A percentile compares a stretch with the other conserved stretches of the same genome.
Conservation (phyloP, 1,140 invertebrate species). For the Kradibia gibbosae region DNA sequence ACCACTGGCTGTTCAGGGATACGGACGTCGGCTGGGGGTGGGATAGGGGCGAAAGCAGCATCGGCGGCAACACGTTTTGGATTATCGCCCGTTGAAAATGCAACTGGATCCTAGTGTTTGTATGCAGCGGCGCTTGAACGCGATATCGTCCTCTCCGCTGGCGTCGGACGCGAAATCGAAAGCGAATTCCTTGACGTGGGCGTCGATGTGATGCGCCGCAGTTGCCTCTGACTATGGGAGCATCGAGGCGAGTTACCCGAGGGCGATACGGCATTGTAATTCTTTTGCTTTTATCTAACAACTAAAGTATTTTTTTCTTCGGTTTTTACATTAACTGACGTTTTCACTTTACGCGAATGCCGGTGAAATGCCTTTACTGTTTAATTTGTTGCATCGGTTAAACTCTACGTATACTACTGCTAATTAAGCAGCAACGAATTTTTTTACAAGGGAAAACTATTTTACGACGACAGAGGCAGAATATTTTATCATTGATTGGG, state of each 20-base stretch:
- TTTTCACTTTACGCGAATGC: neutral
- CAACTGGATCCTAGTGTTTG: conserved; percentile 66
- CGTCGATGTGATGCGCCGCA: neutral
- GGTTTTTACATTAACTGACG: neutral
- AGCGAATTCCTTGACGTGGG: conserved; percentile 37
- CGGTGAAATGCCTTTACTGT: neutral
- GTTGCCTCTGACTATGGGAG: neutral
- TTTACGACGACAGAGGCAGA: too few species aligned
- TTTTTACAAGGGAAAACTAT: too few species aligned
- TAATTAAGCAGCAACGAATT: too few species aligned
- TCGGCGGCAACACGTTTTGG: conserved; percentile 49
- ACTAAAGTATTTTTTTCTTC: neutral
- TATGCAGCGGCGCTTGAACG: conserved; percentile 68
- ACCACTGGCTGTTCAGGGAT: conserved; percentile 3
- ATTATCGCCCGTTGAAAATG: conserved; percentile 68
- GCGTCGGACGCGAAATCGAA: conserved; percentile 29
- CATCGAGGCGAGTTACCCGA: neutral
- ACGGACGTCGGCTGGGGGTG: neutral
- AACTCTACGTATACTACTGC: too few species aligned
- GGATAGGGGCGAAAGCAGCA: neutral
- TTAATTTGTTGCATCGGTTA: too few species aligned
- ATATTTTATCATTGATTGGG: too few species aligned
- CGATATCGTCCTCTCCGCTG: conserved; percentile 57
- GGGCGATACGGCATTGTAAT: neutral
- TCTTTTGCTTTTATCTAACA: neutral